Evolutionary conservation across 2,888 invertebrate genomes (phyloP).

Genomic region (Cheiracanthium punctorium): DNA sequence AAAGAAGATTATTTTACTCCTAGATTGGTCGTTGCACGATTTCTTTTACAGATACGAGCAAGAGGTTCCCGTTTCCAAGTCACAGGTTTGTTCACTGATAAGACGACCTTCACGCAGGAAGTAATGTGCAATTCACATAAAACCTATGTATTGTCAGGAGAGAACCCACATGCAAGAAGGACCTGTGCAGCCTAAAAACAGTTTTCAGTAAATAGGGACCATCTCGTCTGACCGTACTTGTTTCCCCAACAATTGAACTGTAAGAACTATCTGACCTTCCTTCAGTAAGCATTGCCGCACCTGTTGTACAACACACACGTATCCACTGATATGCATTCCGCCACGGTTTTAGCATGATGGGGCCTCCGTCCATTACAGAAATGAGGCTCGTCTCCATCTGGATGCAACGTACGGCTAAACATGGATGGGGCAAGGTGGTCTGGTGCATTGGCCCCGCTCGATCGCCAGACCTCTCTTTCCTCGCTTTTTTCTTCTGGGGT

Average conservation of each 20-base stretch:
- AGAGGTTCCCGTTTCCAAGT: too few relatives aligned
- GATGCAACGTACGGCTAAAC: slow-evolving; percentile 4
- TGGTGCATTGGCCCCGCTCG: not conserved
- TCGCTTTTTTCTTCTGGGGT: not conserved
- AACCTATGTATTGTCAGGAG: too few relatives aligned
- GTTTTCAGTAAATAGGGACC: too few relatives aligned
- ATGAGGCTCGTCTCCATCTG: not conserved
- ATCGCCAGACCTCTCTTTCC: not conserved
- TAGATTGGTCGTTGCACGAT: too few relatives aligned
- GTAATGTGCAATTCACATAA: too few relatives aligned
- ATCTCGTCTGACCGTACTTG: slow-evolving; percentile 70
- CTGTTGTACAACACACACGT: slow-evolving; percentile 46
- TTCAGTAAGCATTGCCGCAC: slow-evolving; percentile 71
- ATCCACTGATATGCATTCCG: not conserved
- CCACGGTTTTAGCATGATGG: slow-evolving; percentile 20
- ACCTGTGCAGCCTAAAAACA: too few relatives aligned
- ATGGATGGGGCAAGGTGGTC: slow-evolving; percentile 17
- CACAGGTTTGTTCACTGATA: too few relatives aligned
- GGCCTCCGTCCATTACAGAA: slow-evolving; percentile 2
- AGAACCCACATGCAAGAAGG: too few relatives aligned
- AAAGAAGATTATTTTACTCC: too few relatives aligned
- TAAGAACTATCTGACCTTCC: slow-evolving; percentile 60
- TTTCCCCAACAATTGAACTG: slow-evolving; percentile 70
- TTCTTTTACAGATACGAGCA: too few relatives aligned
- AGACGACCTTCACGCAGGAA: too few relatives aligned